A percentile compares a stretch with the other conserved stretches of the same genome.
phyloP scores from a whole-genome alignment of 1,140 invertebrate species.

The Achroia grisella region DNA sequence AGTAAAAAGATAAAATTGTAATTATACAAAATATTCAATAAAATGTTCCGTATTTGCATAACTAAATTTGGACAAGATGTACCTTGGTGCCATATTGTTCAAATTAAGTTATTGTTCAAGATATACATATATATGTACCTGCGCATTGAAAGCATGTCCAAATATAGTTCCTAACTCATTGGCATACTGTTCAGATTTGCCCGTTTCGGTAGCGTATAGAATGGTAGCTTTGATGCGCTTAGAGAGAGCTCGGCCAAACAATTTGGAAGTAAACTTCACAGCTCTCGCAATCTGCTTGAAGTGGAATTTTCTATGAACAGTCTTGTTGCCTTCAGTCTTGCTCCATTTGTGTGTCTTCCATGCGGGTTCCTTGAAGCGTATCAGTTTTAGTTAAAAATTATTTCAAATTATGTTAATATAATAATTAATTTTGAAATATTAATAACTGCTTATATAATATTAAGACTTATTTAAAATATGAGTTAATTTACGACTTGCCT shows the following conservation, averaged over 20 bases:
- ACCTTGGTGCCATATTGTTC: not conserved
- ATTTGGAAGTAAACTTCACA: constrained; percentile 97
- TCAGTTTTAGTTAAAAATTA: not conserved
- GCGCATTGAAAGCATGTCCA: constrained; percentile 94
- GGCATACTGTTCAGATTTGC: constrained; percentile 96
- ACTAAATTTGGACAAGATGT: too few species aligned
- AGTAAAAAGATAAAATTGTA: too few species aligned
- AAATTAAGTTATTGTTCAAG: not conserved
- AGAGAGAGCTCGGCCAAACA: constrained; percentile 95
- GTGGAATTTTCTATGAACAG: constrained; percentile 88
- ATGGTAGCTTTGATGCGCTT: constrained; percentile 95
- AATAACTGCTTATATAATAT: too few species aligned
- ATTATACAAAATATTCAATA: too few species aligned
- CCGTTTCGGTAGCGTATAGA: constrained; percentile 95
- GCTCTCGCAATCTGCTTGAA: constrained; percentile 98
- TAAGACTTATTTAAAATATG: too few species aligned
- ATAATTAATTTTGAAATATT: too few species aligned
- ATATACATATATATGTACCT: constrained; percentile 75
- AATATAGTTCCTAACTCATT: constrained; percentile 92
- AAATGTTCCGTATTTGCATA: too few species aligned
- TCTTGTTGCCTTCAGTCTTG: constrained; percentile 79
- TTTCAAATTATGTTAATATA: too few species aligned
- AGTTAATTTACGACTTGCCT: too few species aligned
- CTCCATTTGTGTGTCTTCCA: constrained; percentile 95
- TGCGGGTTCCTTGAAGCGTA: constrained; percentile 78